A percentile compares a stretch with the other conserved stretches of the same genome.
These are phyloP conservation scores for Delia radicum DNA, from an alignment of 1,140 invertebrate species.

Conservation along the genomic window DNA sequence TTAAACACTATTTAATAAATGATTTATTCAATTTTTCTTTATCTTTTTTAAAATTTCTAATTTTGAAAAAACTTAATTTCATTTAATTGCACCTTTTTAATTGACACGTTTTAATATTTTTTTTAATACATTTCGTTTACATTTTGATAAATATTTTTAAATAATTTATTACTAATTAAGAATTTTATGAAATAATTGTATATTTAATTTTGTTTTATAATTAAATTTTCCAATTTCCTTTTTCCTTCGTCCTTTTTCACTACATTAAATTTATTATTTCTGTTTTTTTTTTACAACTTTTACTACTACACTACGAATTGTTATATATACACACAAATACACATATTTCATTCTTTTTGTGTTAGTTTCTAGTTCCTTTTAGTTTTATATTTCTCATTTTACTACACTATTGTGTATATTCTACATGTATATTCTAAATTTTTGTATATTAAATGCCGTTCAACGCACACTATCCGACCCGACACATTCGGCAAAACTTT, in stretches of 20 bases:
- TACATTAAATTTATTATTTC: neutral
- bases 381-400: neutral
- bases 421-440: neutral
- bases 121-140: neutral
- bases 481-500: slow-evolving; percentile 53
- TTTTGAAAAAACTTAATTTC: neutral
- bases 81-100: neutral
- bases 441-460: slow-evolving; percentile 6
- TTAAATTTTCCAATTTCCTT: slow-evolving; percentile 2
- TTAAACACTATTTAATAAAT: neutral
- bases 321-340: neutral
- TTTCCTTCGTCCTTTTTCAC: neutral
- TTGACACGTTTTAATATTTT: neutral
- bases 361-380: neutral
- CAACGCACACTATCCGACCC: slow-evolving; percentile 31
- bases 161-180: neutral
- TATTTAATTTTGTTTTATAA: neutral
- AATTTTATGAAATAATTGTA: no score
- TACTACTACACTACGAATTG: neutral
- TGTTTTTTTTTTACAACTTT: neutral
- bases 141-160: neutral
- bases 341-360: neutral
- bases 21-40: neutral
- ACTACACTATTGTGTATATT: neutral
- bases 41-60: neutral